Conservation (phyloP, 2,113 vertebrate species). For the Brachyistius frenatus region DNA sequence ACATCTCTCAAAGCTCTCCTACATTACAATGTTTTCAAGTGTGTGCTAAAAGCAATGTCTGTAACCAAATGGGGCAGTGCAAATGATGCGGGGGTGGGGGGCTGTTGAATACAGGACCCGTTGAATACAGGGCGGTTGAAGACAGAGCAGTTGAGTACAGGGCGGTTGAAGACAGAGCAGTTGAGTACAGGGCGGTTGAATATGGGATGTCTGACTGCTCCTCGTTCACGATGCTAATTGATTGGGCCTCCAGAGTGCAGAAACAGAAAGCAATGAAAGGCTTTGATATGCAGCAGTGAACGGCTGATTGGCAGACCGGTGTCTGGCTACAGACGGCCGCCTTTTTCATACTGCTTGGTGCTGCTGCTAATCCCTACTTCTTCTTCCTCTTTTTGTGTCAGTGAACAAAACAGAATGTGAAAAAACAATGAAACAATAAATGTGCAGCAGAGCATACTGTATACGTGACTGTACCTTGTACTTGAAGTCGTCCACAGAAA, state of each 20-base stretch:
- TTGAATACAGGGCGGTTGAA: slow-evolving; percentile 31
- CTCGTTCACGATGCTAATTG: slow-evolving; percentile 84
- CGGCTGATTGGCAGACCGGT: slow-evolving; percentile 42
- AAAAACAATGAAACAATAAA: neutral
- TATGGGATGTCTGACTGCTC: slow-evolving; percentile 79
- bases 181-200: slow-evolving; percentile 31
- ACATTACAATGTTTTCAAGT: slow-evolving; percentile 33
- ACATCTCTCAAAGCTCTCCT: neutral
- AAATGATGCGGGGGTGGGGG: slow-evolving; percentile 37
- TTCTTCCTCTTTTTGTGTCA: too few species aligned
- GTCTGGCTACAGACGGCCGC: slow-evolving; percentile 65
- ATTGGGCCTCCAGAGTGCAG: slow-evolving; percentile 75
- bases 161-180: too few species aligned
- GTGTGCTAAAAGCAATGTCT: slow-evolving; percentile 34
- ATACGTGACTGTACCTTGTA: slow-evolving; percentile 83
- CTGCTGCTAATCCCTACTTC: neutral
- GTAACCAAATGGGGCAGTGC: slow-evolving; percentile 68
- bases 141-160: too few species aligned
- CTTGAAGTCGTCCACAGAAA: slow-evolving; percentile 86
- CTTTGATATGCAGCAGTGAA: slow-evolving; percentile 80
- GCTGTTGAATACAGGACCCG: slow-evolving; percentile 22
- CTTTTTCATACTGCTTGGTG: slow-evolving; percentile 31
- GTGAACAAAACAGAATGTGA: neutral
- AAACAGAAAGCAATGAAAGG: slow-evolving; percentile 81
- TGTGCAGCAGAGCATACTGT: too few species aligned